These are phyloP conservation scores for Limnephilus lunatus DNA, from an alignment of 2,888 invertebrate genomes.

Conservation along the genomic window DNA sequence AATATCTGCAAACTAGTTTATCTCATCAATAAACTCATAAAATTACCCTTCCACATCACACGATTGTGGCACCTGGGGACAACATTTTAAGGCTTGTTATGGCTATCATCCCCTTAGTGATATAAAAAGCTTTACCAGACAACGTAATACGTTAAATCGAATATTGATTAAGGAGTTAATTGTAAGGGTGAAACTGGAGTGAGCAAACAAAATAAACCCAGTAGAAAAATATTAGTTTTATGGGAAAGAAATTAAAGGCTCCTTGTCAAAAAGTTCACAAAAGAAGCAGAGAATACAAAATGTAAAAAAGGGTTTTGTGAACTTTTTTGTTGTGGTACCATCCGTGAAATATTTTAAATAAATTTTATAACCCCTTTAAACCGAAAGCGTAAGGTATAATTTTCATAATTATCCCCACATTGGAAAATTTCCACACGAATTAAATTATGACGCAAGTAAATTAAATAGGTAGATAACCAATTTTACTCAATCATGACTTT, in stretches of 20 bases:
- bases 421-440: not conserved
- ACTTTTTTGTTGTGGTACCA: not conserved
- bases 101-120: not conserved
- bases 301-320: not conserved
- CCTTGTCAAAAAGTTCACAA: not conserved
- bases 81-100: not conserved
- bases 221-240: not conserved
- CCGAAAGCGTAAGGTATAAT: not conserved
- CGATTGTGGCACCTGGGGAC: not conserved
- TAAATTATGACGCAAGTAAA: not conserved
- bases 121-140: not conserved
- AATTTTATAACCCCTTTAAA: not conserved
- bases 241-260: not conserved
- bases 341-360: not conserved
- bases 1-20: not conserved
- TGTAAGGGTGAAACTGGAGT: conserved; percentile 4
- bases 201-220: conserved; percentile 2
- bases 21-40: not conserved
- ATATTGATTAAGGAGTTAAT: conserved; percentile 36
- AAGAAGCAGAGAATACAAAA: not conserved
- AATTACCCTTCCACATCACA: not conserved
- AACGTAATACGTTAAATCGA: conserved; percentile 9
- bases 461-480: not conserved
- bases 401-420: not conserved
- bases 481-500: not conserved